Base-by-base conservation (phyloP, 2,888 invertebrate genomes). In the Mantis religiosa region DNA sequence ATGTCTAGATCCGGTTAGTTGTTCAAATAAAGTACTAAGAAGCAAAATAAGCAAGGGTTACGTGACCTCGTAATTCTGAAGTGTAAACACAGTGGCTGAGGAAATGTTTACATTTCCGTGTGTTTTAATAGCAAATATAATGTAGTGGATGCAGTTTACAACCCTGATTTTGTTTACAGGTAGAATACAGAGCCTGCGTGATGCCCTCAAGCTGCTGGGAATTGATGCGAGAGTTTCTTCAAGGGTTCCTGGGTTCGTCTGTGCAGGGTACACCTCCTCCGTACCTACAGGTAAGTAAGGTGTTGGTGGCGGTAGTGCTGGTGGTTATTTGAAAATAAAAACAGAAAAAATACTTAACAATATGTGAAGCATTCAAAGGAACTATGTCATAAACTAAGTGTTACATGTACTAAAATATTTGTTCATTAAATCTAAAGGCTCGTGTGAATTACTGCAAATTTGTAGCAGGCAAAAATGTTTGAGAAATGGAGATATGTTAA, bases 191-290 rank as follows among this genome's bases (percentile, higher is more conserved):
- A 85, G 98, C 99, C 0, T 98, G 98, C 93, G 95, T 97, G 0
- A 96, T 98, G 91, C 97, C 98, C 0, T 96, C 96, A 41, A 96
- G 96, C 91, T 98, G 98, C 90, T 99, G 98, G 98, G 97, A 97
- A 90, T 94, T 99, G 89, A 95, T 99, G 92, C 95, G 97, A 87
- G 99, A 99, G 93, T 97, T 99, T 92, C 94, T 98, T 88, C 98
- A 98, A 93, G 98, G 98, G 27, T 96, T 99, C 91, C 94, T 99
- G 1, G 98, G 98, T 0, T 95, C 96, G 2, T 94, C 95, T 3
- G 96, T 97, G 0, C 95, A 96, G 1, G 96, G 96, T 90, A 95
- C 96, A 90, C 96, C 97, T 0, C 97, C 98, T 9, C 95, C 96
- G 91, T 97, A 96, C 92, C 94, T 97, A 0, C 94, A 94, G 93